Evolutionary conservation across 2,797 vertebrate genomes (phyloP).

Genomic region (Sebastes diploproa): DNA sequence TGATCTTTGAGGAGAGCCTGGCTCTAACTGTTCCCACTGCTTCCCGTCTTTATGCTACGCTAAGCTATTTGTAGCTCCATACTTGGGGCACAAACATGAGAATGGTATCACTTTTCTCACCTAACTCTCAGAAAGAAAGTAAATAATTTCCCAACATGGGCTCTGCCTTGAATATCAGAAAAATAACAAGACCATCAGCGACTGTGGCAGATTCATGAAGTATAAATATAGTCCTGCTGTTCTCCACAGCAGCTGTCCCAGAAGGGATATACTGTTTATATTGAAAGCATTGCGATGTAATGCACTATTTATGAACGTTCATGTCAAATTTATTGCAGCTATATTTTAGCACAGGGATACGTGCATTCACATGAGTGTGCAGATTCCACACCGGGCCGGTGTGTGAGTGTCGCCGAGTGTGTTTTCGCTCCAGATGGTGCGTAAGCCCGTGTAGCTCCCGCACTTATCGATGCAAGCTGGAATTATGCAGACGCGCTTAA

Average conservation of each 20-base stretch:
- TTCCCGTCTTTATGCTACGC: neutral
- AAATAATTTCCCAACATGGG: neutral
- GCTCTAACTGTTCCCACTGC: neutral
- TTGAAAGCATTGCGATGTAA: conserved; percentile 36
- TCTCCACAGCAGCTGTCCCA: conserved; percentile 18
- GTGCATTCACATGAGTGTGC: conserved; percentile 21
- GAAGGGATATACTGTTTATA: conserved; percentile 23
- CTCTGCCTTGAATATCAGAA: neutral
- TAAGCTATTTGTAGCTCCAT: neutral
- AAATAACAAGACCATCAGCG: conserved; percentile 14
- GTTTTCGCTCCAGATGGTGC: conserved; percentile 60
- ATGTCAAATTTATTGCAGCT: conserved; percentile 55
- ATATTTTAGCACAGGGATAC: conserved; percentile 33
- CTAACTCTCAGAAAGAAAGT: neutral
- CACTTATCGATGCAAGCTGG: conserved; percentile 42
- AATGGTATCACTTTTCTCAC: neutral
- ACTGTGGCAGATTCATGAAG: conserved; percentile 3
- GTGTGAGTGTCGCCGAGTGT: neutral
- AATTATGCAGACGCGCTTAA: conserved; percentile 50
- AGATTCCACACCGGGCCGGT: neutral
- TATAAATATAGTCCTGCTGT: conserved; percentile 18
- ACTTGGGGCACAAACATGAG: neutral
- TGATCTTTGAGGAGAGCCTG: neutral
- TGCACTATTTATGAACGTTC: conserved; percentile 63
- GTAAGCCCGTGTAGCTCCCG: conserved; percentile 37